Base-by-base conservation (phyloP, 2,797 vertebrate genomes). In the Geotrypetes seraphini region DNA sequence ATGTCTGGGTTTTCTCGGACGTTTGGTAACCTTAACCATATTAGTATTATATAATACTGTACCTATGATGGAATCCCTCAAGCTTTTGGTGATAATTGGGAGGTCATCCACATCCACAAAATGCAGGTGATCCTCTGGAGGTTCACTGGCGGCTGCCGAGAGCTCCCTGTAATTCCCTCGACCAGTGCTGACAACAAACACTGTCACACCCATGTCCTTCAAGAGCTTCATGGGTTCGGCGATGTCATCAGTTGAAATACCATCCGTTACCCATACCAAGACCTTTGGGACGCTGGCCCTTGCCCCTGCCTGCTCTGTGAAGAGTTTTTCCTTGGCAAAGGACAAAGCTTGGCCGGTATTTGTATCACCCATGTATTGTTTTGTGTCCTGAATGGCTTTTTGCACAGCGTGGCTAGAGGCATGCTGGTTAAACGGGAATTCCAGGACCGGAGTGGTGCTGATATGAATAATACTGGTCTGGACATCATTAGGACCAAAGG, bases 51-150 rank as follows among this genome's bases (percentile, higher is more conserved):
- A 6, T 17, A 1, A 7, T 8, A 28, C 6, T 10, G 21, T 75
- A 99, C 95, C 90, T 10, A 85, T 81, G 23, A 99, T 89, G 23
- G 83, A 79, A 3, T 79, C 65, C 21, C 83, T 66, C 15, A 99
- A 75, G 60, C 90, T 84, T 10, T 79, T 54, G 3, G 79, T 65
- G 33, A 99, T 93, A 66, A 97, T 90, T 35, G 46, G 73, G 33
- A 99, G 77, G 36, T 96, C 90, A 1, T 97, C 95, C 5, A 93
- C 89, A 1, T 99, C 91, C 69, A 99, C 93, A 16, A 96, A 97
- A 70, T 86, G 70, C 50, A 99, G 81, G 64, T 90, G 78, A 9
- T 45, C 51, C 32, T 91, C 86, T 0, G 68, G 33, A 1, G 91
- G 90, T 3, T 83, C 70, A 11, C 66, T 89, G 57, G 88, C 90